Evolutionary conservation across 1,140 invertebrate species (phyloP).

Genomic region (Eupristina koningsbergeri): DNA sequence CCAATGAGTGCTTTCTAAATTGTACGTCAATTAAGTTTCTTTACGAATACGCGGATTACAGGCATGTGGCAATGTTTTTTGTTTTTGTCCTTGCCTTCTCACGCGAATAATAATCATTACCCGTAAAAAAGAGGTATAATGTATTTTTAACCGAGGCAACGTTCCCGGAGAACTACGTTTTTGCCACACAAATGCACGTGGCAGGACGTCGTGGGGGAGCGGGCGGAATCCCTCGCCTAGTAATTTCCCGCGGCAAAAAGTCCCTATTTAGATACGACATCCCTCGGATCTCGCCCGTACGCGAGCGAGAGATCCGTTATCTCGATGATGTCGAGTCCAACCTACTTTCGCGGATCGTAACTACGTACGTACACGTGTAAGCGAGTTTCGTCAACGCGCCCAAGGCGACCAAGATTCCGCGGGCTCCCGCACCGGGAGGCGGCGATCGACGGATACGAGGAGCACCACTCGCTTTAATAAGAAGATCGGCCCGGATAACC

Average conservation of each 20-base stretch:
- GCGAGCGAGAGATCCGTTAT: constrained; percentile 23
- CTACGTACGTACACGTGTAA: too few relatives aligned
- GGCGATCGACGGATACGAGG: background rate
- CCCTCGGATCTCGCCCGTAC: background rate
- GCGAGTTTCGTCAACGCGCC: background rate
- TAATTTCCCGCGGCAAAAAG: constrained; percentile 1
- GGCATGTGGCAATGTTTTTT: background rate
- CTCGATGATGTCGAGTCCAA: constrained; percentile 1
- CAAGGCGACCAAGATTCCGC: background rate
- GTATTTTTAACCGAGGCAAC: background rate
- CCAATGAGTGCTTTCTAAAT: background rate
- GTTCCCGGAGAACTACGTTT: background rate
- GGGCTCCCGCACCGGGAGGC: background rate
- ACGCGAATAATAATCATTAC: constrained; percentile 17
- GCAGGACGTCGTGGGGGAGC: background rate
- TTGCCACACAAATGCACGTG: background rate
- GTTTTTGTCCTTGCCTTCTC: constrained; percentile 8
- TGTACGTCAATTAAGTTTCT: constrained; percentile 21
- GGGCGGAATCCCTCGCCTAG: too few relatives aligned
- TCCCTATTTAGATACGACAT: background rate
- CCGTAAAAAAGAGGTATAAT: background rate
- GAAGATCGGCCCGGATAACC: constrained; percentile 23
- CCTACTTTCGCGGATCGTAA: background rate
- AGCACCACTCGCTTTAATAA: constrained; percentile 2
- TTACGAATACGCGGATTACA: constrained; percentile 11